Evolutionary conservation across 2,888 invertebrate genomes (phyloP), one percentile per base, ranked within the genome.

Genomic region (Orthonychiurus folsomi): DNA sequence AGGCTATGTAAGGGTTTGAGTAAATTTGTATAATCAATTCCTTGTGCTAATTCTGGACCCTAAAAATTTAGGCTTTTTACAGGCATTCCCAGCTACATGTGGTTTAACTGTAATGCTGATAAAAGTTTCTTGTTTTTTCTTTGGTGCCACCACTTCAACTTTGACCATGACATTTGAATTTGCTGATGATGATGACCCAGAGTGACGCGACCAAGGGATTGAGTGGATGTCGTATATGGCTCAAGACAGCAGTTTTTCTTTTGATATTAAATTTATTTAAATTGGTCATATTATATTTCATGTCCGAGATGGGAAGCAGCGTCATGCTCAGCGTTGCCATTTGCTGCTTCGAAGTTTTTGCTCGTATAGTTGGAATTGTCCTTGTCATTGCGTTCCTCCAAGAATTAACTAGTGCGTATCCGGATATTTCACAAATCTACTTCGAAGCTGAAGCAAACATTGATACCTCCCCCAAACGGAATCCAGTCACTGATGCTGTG

Each of bases 401-500:
- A 2, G 63, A 59, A 28, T 47, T 63, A 48, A 60, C 53, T 18
- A 52, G 21, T 5, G 60, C 53, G 27, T 63, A 55, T 50, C 63
- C 63, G n/a, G 60, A 54, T 5, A 55, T 63, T 21, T 61, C 63
- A 3, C 28, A 60, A 48, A 63, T 63, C 26, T 63, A 63, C 28
- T 55, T 55, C 26, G 59, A 59, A 18, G 47, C 59, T 18, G 37
- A 59, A 50, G 21, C 20, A 5, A 21, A 21, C 12, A 48, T 27
- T 18, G 63, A 63, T 26, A 20, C 52, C 23, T 53, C 59, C 2
- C 63, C 63, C 2, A 63, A 63, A 48, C 28, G 55, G 15, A 60
- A 63, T 54, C 55, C 60, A 23, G 63, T 63, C 21, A 26, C 52
- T 3, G 63, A 63, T 52, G 63, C 63, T n/a, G 63, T 63, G 24